Conservation (phyloP, 2,888 invertebrate genomes). For the Anagyrus pseudococci region DNA sequence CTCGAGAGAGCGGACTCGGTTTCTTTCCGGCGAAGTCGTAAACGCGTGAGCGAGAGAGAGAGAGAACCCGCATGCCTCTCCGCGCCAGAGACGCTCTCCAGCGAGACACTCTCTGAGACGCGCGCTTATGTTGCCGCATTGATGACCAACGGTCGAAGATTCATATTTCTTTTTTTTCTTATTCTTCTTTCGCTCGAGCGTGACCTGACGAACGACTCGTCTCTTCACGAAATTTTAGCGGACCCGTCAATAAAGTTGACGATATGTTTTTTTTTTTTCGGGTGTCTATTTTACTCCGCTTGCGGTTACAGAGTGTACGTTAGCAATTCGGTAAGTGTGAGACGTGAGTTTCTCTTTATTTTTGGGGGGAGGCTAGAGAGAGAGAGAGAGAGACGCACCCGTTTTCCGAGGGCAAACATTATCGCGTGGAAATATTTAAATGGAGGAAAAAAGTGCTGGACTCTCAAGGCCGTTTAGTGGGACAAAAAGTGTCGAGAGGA, state of each 20-base stretch:
- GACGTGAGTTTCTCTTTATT: background rate
- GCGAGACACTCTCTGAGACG: no score
- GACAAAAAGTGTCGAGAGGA: conserved; percentile 28
- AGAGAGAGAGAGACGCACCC: conserved; percentile 1
- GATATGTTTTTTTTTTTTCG: background rate
- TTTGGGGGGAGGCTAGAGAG: background rate
- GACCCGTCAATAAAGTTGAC: no score
- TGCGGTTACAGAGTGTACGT: no score
- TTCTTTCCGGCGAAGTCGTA: conserved; percentile 5
- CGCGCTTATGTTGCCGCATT: background rate
- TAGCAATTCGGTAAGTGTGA: background rate
- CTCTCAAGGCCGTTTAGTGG: conserved; percentile 19
- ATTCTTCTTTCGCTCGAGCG: no score
- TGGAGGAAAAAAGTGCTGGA: background rate
- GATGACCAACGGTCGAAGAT: no score
- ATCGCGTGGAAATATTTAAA: no score
- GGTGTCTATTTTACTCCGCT: background rate
- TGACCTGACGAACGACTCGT: no score
- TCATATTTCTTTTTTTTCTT: no score
- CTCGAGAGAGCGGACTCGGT: conserved; percentile 7
- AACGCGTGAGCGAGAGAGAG: background rate
- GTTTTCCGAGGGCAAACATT: no score
- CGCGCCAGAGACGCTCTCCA: no score
- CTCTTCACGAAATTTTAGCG: no score
- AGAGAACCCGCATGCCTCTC: conserved; percentile 16